phyloP scores from a whole-genome alignment of 2,113 vertebrate species.

The Saguinus midas region DNA sequence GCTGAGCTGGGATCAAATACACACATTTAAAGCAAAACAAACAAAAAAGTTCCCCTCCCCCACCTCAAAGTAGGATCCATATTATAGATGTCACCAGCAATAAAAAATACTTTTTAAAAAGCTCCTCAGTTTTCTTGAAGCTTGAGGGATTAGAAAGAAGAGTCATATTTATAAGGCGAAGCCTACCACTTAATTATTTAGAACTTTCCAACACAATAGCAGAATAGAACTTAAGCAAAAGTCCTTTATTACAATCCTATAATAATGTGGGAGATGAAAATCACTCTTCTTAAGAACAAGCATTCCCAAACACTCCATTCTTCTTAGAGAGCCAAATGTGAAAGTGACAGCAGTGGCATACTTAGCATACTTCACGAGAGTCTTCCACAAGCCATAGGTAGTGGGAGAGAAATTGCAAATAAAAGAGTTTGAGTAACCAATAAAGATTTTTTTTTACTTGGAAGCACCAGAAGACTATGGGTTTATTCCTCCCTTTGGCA shows the following conservation, averaged over 20 bases:
- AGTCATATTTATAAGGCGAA: not conserved
- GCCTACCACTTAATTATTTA: not conserved
- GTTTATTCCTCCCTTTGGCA: not conserved
- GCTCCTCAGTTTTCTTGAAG: not conserved
- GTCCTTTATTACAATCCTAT: not conserved
- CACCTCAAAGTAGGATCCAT: not conserved
- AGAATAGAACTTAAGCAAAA: not conserved
- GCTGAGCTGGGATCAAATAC: slow-evolving; percentile 59
- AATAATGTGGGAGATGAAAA: not conserved
- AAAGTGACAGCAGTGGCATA: not conserved
- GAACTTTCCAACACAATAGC: not conserved
- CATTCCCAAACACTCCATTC: not conserved
- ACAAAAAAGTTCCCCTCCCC: not conserved
- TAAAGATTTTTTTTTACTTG: not conserved
- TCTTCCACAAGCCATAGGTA: not conserved
- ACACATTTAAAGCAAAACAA: slow-evolving; percentile 63
- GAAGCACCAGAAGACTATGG: not conserved
- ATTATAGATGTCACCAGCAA: not conserved
- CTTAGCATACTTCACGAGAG: not conserved
- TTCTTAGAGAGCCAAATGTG: not conserved
- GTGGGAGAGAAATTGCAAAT: not conserved
- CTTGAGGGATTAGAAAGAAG: not conserved
- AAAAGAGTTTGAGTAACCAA: not conserved
- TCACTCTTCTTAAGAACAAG: not conserved
- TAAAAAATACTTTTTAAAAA: slow-evolving; percentile 15